These are phyloP conservation scores for Thera britannica DNA, from an alignment of 2,888 invertebrate genomes.

Conservation along the genomic window DNA sequence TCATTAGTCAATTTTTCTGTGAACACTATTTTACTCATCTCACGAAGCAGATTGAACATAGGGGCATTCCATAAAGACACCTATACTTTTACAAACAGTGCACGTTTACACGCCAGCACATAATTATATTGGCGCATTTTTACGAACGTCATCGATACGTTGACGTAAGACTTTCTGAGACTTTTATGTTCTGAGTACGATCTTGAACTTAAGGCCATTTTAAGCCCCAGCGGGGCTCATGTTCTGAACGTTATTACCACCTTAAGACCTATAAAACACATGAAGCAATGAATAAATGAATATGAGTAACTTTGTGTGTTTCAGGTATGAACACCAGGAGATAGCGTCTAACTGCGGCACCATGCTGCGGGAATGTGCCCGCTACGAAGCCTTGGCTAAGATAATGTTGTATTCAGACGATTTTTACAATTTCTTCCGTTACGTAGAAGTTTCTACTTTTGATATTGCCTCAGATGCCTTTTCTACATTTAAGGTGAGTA, in stretches of 20 bases:
- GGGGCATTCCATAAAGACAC: too few relatives aligned
- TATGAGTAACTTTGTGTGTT: slow-evolving; percentile 41
- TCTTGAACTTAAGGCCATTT: background rate
- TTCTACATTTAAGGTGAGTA: slow-evolving; percentile 98
- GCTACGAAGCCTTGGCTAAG: slow-evolving; percentile 99
- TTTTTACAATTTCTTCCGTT: slow-evolving; percentile 99
- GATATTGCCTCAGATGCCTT: slow-evolving; percentile 99
- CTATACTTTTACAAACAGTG: too few relatives aligned
- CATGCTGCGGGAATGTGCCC: slow-evolving; percentile 99
- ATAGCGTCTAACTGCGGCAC: slow-evolving; percentile 99
- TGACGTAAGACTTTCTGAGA: background rate
- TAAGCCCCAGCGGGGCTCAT: too few relatives aligned
- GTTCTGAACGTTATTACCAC: too few relatives aligned
- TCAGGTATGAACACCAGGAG: slow-evolving; percentile 98
- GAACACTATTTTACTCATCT: too few relatives aligned
- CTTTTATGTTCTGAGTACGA: background rate
- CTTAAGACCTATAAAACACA: too few relatives aligned
- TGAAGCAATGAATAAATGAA: too few relatives aligned
- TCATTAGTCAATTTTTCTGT: too few relatives aligned
- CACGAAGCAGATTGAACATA: too few relatives aligned
- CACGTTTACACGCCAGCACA: too few relatives aligned
- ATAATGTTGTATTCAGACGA: slow-evolving; percentile 99
- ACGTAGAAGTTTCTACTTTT: slow-evolving; percentile 99
- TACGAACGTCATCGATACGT: background rate
- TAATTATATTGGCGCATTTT: background rate